Percentiles rank a stretch among this genome's conserved stretches.
phyloP scores from a whole-genome alignment of 2,888 invertebrate genomes.

The Anthoptus insignis region DNA sequence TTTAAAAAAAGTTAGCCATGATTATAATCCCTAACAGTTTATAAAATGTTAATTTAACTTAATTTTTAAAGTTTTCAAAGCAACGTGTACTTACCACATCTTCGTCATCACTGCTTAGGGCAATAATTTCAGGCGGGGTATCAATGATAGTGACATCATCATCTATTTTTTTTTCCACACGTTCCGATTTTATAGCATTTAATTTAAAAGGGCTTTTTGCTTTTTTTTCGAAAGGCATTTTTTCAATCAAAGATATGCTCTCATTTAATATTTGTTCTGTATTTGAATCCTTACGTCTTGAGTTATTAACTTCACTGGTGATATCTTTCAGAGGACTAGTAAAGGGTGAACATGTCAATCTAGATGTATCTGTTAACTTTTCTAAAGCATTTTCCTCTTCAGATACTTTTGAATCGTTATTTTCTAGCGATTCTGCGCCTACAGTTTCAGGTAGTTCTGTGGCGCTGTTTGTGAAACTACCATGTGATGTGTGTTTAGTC shows the following conservation, averaged over 20 bases:
- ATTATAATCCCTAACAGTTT: no score
- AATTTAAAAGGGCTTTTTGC: background rate
- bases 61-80: conserved; percentile 12
- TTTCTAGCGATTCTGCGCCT: background rate
- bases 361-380: conserved; percentile 54
- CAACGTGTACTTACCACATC: conserved; percentile 68
- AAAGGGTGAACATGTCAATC: conserved; percentile 71
- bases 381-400: conserved; percentile 47
- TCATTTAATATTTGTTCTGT: background rate
- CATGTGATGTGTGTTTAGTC: conserved; percentile 37
- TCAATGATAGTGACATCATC: conserved; percentile 76
- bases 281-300: conserved; percentile 17
- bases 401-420: conserved; percentile 42
- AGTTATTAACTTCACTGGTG: conserved; percentile 54
- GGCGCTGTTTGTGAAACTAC: conserved; percentile 32
- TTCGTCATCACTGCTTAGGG: conserved; percentile 80
- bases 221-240: background rate
- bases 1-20: no score
- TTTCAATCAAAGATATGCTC: background rate
- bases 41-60: no score
- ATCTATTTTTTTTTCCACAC: conserved; percentile 59
- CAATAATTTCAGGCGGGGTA: conserved; percentile 70
- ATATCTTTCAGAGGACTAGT: conserved; percentile 66
- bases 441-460: conserved; percentile 32
- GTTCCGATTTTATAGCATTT: conserved; percentile 17